A percentile compares a stretch with the other conserved stretches of the same genome.
phyloP scores from a whole-genome alignment of 2,888 invertebrate genomes.

The Lottia scabra region DNA sequence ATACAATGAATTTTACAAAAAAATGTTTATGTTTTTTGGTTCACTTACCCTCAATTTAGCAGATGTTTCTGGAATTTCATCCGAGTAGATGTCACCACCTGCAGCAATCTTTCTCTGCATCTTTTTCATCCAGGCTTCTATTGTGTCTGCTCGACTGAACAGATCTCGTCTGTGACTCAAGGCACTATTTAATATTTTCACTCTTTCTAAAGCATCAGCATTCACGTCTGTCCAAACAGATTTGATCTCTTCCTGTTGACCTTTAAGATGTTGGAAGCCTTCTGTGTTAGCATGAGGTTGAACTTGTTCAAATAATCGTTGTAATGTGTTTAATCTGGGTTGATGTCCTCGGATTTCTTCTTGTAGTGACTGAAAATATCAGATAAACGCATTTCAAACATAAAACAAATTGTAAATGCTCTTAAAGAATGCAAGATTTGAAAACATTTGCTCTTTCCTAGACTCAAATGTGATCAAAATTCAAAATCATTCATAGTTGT shows the following conservation, averaged over 20 bases:
- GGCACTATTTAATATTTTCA: conserved; percentile 62
- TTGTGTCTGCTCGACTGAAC: conserved; percentile 80
- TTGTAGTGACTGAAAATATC: conserved; percentile 50
- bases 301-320: conserved; percentile 56
- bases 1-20: too few species aligned
- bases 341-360: conserved; percentile 59
- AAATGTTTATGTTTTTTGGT: too few species aligned
- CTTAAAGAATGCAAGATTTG: too few species aligned
- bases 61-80: conserved; percentile 82
- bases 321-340: conserved; percentile 52
- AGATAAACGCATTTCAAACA: not conserved
- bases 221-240: conserved; percentile 83
- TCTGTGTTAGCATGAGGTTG: conserved; percentile 56
- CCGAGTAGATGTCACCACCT: conserved; percentile 84
- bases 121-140: conserved; percentile 81
- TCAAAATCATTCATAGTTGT: too few species aligned
- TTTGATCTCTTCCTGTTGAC: conserved; percentile 86
- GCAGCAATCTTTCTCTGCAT: conserved; percentile 72
- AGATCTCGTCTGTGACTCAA: conserved; percentile 73
- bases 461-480: too few species aligned
- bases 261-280: conserved; percentile 49
- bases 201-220: conserved; percentile 78
- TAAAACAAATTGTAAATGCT: too few species aligned
- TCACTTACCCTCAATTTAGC: conserved; percentile 78
- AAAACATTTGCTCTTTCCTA: too few species aligned